Percentiles rank a stretch among this genome's conserved stretches.
These are phyloP conservation scores for Dromiciops gliroides DNA, from an alignment of 2,113 vertebrate species.

Conservation along the genomic window DNA sequence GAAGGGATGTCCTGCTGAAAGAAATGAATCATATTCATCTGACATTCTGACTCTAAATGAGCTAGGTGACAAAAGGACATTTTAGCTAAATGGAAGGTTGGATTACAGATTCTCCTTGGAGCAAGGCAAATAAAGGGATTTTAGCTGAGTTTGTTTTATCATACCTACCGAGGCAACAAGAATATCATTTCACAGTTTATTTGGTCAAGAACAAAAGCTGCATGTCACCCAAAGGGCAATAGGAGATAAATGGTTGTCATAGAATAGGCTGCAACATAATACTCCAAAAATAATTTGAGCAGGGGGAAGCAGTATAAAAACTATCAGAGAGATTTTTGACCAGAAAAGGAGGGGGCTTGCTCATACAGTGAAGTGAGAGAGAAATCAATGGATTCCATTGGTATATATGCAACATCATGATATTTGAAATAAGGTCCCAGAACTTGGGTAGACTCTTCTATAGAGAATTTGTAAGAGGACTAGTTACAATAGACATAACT, in stretches of 20 bases:
- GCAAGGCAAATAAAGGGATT: background rate
- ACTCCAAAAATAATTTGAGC: background rate
- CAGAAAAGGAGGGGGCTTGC: background rate
- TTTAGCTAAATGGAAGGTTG: background rate
- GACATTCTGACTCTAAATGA: background rate
- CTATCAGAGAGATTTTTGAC: background rate
- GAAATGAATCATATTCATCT: background rate
- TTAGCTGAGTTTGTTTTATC: background rate
- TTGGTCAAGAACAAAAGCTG: background rate
- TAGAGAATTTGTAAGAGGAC: background rate
- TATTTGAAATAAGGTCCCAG: background rate
- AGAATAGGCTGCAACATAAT: background rate
- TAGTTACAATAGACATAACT: background rate
- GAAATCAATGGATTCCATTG: background rate
- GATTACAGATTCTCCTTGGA: background rate
- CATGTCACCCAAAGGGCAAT: background rate
- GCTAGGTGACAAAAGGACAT: background rate
- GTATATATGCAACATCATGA: background rate
- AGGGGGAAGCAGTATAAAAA: background rate
- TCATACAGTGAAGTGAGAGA: background rate
- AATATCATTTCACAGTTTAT: background rate
- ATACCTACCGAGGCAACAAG: background rate
- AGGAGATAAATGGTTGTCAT: background rate
- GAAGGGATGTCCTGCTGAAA: background rate
- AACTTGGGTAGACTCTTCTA: background rate